phyloP scores from a whole-genome alignment of 2,113 vertebrate genomes.

The Meleagris gallopavo region DNA sequence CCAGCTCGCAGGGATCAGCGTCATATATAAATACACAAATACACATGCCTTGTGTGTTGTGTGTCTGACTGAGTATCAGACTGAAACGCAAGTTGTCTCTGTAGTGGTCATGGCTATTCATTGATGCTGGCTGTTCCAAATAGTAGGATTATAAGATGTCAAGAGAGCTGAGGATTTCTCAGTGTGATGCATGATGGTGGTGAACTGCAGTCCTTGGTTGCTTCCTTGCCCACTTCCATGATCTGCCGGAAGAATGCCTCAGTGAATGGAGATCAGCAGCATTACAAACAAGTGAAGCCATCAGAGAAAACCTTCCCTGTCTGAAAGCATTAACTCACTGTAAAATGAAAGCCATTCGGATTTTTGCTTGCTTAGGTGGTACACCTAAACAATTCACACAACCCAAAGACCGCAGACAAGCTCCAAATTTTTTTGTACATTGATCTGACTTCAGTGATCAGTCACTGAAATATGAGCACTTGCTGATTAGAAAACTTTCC shows the following conservation, averaged over 20 bases:
- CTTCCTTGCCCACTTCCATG: not conserved
- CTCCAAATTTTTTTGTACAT: not conserved
- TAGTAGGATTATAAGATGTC: rapidly evolving
- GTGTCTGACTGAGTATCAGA: not conserved
- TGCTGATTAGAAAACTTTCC: no score
- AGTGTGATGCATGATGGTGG: not conserved
- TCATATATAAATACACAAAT: not conserved
- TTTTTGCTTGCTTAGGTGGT: not conserved
- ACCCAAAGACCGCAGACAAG: not conserved
- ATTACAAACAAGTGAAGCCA: not conserved
- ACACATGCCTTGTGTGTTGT: rapidly evolving
- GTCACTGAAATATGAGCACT: not conserved
- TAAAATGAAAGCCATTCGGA: not conserved
- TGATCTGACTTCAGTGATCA: not conserved
- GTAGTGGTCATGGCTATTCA: not conserved
- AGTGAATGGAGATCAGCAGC: not conserved
- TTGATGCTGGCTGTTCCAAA: not conserved
- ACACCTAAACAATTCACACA: not conserved
- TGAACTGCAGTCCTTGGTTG: not conserved
- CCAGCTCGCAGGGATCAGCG: not conserved
- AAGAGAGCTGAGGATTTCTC: not conserved
- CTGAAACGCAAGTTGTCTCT: not conserved
- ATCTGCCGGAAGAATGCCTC: not conserved
- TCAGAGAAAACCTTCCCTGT: not conserved
- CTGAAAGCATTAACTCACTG: not conserved